phyloP scores from a whole-genome alignment of 2,888 invertebrate genomes.

The Sesia apiformis region DNA sequence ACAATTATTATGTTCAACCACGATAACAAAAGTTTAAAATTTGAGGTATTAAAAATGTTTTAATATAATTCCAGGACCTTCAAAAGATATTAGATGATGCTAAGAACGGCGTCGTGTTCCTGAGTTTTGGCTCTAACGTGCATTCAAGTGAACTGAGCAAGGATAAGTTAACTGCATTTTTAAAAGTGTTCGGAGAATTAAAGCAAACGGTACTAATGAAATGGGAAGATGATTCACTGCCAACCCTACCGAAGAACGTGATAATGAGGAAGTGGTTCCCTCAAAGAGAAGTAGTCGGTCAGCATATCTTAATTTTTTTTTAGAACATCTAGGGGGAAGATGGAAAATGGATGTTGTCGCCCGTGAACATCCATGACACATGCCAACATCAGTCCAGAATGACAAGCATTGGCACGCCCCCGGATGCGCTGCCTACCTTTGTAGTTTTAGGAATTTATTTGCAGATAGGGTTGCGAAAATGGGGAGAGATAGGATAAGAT shows the following conservation, averaged over 20 bases:
- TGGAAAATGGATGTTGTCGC: neutral
- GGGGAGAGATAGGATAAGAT: too few relatives aligned
- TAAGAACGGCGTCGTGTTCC: slow-evolving; percentile 26
- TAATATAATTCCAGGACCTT: slow-evolving; percentile 21
- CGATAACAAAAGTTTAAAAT: neutral
- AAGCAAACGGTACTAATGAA: slow-evolving; percentile 69
- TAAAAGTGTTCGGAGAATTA: slow-evolving; percentile 50
- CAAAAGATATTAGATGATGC: slow-evolving; percentile 24
- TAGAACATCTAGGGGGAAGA: neutral
- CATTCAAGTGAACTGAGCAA: slow-evolving; percentile 22
- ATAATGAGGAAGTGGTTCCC: slow-evolving; percentile 67
- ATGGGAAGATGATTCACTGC: slow-evolving; percentile 50
- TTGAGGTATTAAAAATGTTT: neutral
- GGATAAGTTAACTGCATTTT: slow-evolving; percentile 18
- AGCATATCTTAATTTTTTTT: slow-evolving; percentile 2
- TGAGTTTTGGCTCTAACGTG: slow-evolving; percentile 37
- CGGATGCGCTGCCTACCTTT: too few relatives aligned
- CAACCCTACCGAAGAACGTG: slow-evolving; percentile 48
- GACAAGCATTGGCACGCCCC: too few relatives aligned
- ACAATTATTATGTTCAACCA: neutral
- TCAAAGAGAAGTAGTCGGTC: slow-evolving; percentile 61
- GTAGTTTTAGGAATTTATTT: too few relatives aligned
- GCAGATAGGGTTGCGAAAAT: too few relatives aligned
- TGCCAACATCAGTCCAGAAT: too few relatives aligned
- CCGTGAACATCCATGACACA: too few relatives aligned